phyloP scores from a whole-genome alignment of 2,888 invertebrate species.

The Polydrusus cervinus region DNA sequence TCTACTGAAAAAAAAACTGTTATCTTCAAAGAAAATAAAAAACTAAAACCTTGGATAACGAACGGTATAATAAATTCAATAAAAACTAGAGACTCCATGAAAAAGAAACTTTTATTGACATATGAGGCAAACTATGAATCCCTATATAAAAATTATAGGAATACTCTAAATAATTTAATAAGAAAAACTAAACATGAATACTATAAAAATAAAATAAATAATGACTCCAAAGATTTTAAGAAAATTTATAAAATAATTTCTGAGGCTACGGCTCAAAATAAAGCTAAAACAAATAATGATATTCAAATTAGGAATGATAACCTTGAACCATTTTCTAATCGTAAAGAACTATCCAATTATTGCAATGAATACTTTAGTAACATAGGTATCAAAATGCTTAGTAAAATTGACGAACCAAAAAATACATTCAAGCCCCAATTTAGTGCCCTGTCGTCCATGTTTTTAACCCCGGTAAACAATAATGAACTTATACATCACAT shows the following conservation, averaged over 20 bases:
- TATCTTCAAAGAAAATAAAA: neutral
- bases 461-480: neutral
- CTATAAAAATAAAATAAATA: neutral
- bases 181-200: neutral
- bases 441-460: neutral
- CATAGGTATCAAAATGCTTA: neutral
- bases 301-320: neutral
- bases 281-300: neutral
- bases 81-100: neutral
- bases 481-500: neutral
- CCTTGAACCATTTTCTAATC: neutral
- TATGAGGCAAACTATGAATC: neutral
- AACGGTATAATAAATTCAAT: neutral
- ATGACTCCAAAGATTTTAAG: neutral
- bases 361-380: neutral
- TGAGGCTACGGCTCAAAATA: neutral
- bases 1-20: neutral
- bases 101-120: neutral
- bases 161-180: neutral
- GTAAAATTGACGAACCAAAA: neutral
- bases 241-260: neutral
- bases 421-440: neutral
- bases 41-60: neutral
- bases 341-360: neutral
- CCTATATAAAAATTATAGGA: neutral